Base-by-base conservation (phyloP, 2,797 vertebrate species). In the Micrastur ruficollis region DNA sequence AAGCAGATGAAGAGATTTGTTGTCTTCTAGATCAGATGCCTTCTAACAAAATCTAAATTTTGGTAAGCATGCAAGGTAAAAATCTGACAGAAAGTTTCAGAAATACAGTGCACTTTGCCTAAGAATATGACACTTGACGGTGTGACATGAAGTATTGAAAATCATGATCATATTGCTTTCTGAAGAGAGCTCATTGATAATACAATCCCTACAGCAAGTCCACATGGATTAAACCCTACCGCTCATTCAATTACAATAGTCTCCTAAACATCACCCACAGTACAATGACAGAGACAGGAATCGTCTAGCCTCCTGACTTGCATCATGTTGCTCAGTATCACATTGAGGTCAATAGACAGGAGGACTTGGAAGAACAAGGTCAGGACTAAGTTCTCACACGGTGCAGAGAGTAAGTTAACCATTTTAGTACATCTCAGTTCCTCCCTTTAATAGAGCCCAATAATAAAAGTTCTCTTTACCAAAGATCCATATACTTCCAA, bases 201-300 rank as follows among this genome's bases (percentile, higher is more conserved):
- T 8, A n/a, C 7, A 70, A 71, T 25, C 26, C 47, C 40, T 65
- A 29, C 11, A 15, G 27, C 47, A 82, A 85, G 50, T 14, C 31
- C 42, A 72, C 52, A 17, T 1, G 5, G 49, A 72, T 38, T 38
- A 68, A 93, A 61, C 29, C 34, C 32, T 23, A 59, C 17, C 11
- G 7, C 27, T 83, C 14, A 19, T 29, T 47, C 4, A 2, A 63
- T 2, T 55, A 14, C 3, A 62, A 34, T 0, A 2, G 4, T 52
- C 68, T 71, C n/a, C 70, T 68, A 27, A 84, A 62, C 21, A 70
- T 25, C 36, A 11, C 31, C 19, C 31, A 40, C 20, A 44, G 31
- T 18, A 47, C 67, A 90, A 32, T n/a, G 18, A 61, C 12, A 68
- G 8, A 63, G 67, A 36, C 8, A 20, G 10, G n/a, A 79, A 65